Evolutionary conservation across 2,113 vertebrate species (phyloP), one percentile per base, ranked within the genome.

Genomic region (Onychostoma macrolepis): DNA sequence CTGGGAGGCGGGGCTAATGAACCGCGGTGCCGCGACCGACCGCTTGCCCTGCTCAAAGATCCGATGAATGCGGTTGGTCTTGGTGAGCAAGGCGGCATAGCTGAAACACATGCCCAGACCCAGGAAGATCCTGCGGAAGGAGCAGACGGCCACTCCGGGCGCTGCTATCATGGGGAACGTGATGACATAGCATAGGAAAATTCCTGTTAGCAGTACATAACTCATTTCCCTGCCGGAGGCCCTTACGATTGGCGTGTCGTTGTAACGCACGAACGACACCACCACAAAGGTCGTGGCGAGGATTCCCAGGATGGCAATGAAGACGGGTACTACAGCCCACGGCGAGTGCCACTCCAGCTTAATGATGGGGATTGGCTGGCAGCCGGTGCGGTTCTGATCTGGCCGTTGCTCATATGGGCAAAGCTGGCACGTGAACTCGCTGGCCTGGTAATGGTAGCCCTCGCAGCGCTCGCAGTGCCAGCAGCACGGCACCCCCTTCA

Each of bases 41-140:
- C 95, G 96, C 94, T 97, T 97, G 30, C 98, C 98, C 93, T 98
- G 97, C 93, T 98, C 96, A 83, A 99, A 99, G 95, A 99, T 99
- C 93, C 98, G 96, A 92, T 99, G 97, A 93, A 99, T 99, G 78
- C 98, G 95, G 93, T 99, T 99, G 89, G 98, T 99, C 94, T 99
- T 99, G 90, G 98, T 99, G 48, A 99, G 96, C 91, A 99, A 94
- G 0, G 98, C 98, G 10, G 98, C 97, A 65, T 99, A 96, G 92
- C 98, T 99, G 93, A 99, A 97, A 92, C 98, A 98, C 97, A 99
- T 97, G 78, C 98, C 98, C 0, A 99, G 97, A 87, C 98, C 98
- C 4, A 99, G 89, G 90, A 99, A 97, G 91, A 99, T 95, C 75
- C 98, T 95, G 4, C 98, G 95, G 90, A 98, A 96, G 0, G 97